phyloP scores from a whole-genome alignment of 2,888 invertebrate genomes.

The Tigriopus californicus region DNA sequence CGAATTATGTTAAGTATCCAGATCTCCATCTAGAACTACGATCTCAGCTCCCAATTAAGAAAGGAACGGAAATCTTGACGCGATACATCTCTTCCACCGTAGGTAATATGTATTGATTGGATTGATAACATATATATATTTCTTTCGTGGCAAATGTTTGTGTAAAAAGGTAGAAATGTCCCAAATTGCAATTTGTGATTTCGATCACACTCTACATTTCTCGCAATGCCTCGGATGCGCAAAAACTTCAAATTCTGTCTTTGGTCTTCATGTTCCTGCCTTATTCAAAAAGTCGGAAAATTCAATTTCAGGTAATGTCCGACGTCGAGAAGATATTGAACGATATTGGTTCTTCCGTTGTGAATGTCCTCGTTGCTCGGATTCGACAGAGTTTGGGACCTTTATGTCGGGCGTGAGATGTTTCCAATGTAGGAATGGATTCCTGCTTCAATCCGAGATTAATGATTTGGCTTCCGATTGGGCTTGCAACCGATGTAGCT shows the following conservation, averaged over 20 bases:
- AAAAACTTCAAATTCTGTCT: background rate
- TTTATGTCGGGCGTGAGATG: slow-evolving; percentile 8
- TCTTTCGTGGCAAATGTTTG: too few relatives aligned
- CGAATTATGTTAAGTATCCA: slow-evolving; percentile 12
- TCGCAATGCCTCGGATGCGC: background rate
- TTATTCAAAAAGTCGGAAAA: too few relatives aligned
- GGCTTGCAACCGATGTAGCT: background rate
- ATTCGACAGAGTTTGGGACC: slow-evolving; percentile 12
- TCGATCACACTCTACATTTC: too few relatives aligned
- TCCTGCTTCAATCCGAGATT: background rate
- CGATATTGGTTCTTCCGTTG: slow-evolving; percentile 10
- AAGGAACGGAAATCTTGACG: slow-evolving; percentile 9
- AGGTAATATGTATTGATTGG: too few relatives aligned
- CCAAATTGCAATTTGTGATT: too few relatives aligned
- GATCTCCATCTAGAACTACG: slow-evolving; percentile 12
- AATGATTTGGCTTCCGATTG: slow-evolving; percentile 4
- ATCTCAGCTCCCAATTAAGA: slow-evolving; percentile 8
- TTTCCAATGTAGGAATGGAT: background rate
- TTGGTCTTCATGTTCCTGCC: background rate
- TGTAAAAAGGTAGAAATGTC: too few relatives aligned
- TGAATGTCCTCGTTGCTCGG: slow-evolving; percentile 4
- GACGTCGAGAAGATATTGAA: slow-evolving; percentile 4
- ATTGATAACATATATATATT: too few relatives aligned
- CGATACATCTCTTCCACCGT: slow-evolving; percentile 13
- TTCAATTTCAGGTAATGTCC: background rate